Percentiles rank a stretch among this genome's conserved stretches.
phyloP scores from a whole-genome alignment of 2,113 vertebrate species.

The Oncorhynchus mykiss region DNA sequence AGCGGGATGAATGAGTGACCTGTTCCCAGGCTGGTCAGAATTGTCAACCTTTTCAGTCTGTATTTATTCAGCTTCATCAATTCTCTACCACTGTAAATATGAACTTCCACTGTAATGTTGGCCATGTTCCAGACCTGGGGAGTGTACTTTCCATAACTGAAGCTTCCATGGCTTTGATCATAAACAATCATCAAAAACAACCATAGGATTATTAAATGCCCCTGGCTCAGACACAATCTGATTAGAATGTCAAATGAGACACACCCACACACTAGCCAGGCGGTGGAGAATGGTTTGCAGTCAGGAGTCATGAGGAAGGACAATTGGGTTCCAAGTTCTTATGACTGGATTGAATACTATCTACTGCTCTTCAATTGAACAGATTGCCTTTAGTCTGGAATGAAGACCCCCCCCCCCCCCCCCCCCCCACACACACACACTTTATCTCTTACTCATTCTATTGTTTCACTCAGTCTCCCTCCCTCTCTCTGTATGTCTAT shows the following conservation, averaged over 20 bases:
- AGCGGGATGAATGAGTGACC: conserved; percentile 21
- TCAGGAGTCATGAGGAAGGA: not conserved
- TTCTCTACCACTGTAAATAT: conserved; percentile 57
- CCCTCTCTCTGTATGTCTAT: not conserved
- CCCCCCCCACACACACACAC: too few species aligned
- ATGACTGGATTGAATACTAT: not conserved
- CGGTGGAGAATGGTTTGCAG: not conserved
- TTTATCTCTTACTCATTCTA: not conserved
- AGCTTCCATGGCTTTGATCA: not conserved
- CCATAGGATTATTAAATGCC: not conserved
- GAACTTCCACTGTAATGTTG: conserved; percentile 22
- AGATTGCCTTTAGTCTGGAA: not conserved
- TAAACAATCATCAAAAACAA: not conserved
- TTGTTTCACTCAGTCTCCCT: not conserved
- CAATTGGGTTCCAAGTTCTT: conserved; percentile 4
- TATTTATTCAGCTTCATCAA: conserved; percentile 53
- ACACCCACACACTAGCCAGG: not conserved
- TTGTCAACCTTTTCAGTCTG: conserved; percentile 18
- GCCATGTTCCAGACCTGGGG: not conserved
- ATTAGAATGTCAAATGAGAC: conserved; percentile 19
- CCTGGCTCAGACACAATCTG: conserved; percentile 23
- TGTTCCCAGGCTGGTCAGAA: conserved; percentile 20
- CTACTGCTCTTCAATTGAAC: not conserved
- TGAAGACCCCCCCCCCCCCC: not conserved
- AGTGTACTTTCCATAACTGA: not conserved